These are phyloP conservation scores for Palythoa caribaeorum DNA, from an alignment of 92 coral and sea anemone species.

Conservation along the genomic window DNA sequence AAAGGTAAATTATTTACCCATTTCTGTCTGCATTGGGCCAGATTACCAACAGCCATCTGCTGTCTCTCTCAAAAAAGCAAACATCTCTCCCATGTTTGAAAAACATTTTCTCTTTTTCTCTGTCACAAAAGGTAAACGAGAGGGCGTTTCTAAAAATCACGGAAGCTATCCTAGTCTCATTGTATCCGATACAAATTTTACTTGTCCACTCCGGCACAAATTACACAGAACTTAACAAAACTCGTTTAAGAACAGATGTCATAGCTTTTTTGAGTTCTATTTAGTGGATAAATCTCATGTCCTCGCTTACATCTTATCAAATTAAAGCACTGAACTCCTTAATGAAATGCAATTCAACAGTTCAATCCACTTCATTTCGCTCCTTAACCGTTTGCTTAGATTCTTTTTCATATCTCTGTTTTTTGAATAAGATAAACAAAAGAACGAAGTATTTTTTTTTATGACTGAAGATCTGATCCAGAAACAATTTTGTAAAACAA, in stretches of 20 bases:
- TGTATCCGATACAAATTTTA: constrained; percentile 17
- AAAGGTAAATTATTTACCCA: constrained; percentile 23
- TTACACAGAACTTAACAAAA: not conserved
- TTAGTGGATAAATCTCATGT: not conserved
- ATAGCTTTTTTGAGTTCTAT: not conserved
- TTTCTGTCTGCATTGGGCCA: constrained; percentile 39
- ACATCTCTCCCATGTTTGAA: constrained; percentile 41
- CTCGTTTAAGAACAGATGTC: constrained; percentile 7
- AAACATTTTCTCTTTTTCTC: constrained; percentile 31
- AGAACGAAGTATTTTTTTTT: too few relatives aligned
- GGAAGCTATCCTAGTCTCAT: constrained; percentile 3
- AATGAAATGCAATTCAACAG: too few relatives aligned
- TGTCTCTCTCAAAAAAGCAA: constrained; percentile 39
- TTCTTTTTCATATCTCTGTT: too few relatives aligned
- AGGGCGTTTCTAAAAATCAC: constrained; percentile 34
- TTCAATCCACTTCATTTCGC: too few relatives aligned
- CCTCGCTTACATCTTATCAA: not conserved
- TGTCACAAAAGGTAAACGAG: constrained; percentile 1
- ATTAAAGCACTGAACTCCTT: too few relatives aligned
- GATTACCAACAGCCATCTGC: constrained; percentile 40
- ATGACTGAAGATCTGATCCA: too few relatives aligned
- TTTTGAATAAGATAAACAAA: too few relatives aligned
- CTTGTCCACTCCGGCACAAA: not conserved
- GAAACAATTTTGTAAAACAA: too few relatives aligned
- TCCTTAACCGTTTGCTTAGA: too few relatives aligned